Base-by-base conservation (phyloP, 2,113 vertebrate species). In the Lophius piscatorius region DNA sequence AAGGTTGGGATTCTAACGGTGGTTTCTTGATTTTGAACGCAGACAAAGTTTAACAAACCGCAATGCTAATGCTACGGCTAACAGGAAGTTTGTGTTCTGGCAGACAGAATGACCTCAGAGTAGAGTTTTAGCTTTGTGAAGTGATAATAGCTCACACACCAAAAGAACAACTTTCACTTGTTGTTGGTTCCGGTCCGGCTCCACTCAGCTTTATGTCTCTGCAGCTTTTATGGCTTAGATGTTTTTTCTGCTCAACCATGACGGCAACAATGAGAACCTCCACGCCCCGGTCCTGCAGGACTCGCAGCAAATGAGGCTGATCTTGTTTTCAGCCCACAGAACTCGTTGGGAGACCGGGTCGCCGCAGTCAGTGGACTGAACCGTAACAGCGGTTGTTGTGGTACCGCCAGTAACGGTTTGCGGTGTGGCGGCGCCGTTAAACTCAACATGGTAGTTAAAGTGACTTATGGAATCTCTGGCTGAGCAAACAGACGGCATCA, bases 141-240 rank as follows among this genome's bases (percentile, higher is more conserved):
- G n/a, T n/a, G n/a, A n/a, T n/a, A n/a, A n/a, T n/a, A n/a, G n/a
- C n/a, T n/a, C n/a, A n/a, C n/a, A n/a, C n/a, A n/a, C 9, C 22
- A 26, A 65, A 5, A 6, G 6, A 17, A 42, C 76, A 48, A 28
- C 62, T 82, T 80, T 78, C 78, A 82, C 78, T 79, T 87, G 67
- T 70, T 70, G 24, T 74, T 70, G 45, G 36, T 47, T 49, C 20
- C 56, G 44, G 62, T 49, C 12, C 59, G 70, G 51, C 80, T 80
- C 59, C 61, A 41, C 64, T 58, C 13, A 6, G 35, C 78, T 54
- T 71, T 59, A 44, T 74, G 75, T 79, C 56, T 49, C 38, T 42
- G 20, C 13, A 21, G n/a, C n/a, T 24, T 55, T n/a, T 12, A 21
- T n/a, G 11, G 35, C 42, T 60, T 10, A 10, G n/a, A 62, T 44